Percentiles rank a stretch among this genome's conserved stretches.
These are phyloP conservation scores for Montipora capitata DNA, from an alignment of 92 coral and sea anemone genomes.

Conservation along the genomic window DNA sequence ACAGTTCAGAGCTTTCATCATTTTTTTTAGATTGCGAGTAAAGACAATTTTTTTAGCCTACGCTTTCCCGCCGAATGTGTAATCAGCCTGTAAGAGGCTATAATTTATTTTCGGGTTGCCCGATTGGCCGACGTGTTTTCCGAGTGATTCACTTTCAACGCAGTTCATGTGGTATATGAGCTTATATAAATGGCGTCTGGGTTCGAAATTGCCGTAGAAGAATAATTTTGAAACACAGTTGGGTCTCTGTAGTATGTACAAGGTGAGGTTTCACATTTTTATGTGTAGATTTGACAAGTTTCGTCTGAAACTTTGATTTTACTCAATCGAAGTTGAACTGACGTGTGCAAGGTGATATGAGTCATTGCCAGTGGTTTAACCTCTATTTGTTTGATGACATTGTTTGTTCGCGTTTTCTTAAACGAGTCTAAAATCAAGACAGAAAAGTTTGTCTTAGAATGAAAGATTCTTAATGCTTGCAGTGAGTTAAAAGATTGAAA, in stretches of 20 bases:
- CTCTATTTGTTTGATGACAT: too few relatives aligned
- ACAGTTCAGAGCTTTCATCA: slow-evolving; percentile 7
- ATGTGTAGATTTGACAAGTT: neutral
- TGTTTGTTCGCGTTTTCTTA: neutral
- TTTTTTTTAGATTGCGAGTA: neutral
- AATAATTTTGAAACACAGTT: neutral
- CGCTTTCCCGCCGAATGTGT: slow-evolving; percentile 59
- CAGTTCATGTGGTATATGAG: slow-evolving; percentile 5
- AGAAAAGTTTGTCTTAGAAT: neutral
- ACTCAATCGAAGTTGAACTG: slow-evolving; percentile 27
- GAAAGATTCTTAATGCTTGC: neutral
- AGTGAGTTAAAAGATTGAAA: slow-evolving; percentile 11
- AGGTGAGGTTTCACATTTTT: slow-evolving; percentile 30
- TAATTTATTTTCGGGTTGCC: slow-evolving; percentile 50
- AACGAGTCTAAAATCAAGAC: neutral
- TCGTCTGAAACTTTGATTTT: neutral
- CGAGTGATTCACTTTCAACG: slow-evolving; percentile 4
- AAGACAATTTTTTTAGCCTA: neutral
- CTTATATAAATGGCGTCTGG: slow-evolving; percentile 23
- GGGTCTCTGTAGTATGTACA: slow-evolving; percentile 31
- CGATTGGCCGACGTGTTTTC: slow-evolving; percentile 28
- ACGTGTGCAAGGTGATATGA: slow-evolving; percentile 34
- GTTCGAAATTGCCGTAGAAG: neutral
- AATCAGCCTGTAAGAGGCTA: slow-evolving; percentile 52
- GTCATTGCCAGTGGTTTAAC: neutral